These are phyloP conservation scores for Aphelenchoides besseyi DNA, from an alignment of 1,140 invertebrate genomes.

Conservation along the genomic window DNA sequence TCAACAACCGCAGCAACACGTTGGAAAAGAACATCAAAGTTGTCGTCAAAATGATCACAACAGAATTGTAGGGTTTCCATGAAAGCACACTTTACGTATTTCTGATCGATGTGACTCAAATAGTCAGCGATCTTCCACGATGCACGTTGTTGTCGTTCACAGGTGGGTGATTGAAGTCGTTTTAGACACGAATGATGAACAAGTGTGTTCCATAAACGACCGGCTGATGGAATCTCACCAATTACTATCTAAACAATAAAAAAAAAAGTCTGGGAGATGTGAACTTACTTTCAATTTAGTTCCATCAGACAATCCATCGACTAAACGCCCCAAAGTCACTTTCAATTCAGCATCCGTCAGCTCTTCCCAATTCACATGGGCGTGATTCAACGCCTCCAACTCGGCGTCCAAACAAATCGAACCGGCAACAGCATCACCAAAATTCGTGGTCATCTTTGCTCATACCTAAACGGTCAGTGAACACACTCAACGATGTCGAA, in stretches of 20 bases:
- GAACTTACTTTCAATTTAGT: constrained; percentile 9
- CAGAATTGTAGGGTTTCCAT: neutral
- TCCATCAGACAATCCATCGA: neutral
- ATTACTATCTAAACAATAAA: neutral
- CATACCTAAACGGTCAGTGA: neutral
- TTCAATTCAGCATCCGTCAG: constrained; percentile 18
- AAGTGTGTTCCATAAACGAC: neutral
- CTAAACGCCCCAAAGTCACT: neutral
- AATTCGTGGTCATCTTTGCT: constrained; percentile 10
- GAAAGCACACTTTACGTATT: constrained; percentile 4
- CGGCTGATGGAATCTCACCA: neutral
- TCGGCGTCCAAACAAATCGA: neutral
- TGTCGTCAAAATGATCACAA: constrained; percentile 2
- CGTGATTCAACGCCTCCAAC: neutral
- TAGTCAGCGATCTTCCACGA: neutral
- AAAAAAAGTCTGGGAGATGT: too few species aligned
- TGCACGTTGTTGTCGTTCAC: neutral
- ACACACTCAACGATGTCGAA: neutral
- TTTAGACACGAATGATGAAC: constrained; percentile 1
- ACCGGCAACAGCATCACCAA: neutral
- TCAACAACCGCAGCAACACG: constrained; percentile 13
- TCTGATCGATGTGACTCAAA: neutral
- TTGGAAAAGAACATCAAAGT: constrained; percentile 11
- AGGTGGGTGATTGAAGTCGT: neutral
- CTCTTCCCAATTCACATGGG: neutral